Evolutionary conservation across 2,888 invertebrate species (phyloP), one percentile per base, ranked within the genome.

Genomic region (Synergus gifuensis): DNA sequence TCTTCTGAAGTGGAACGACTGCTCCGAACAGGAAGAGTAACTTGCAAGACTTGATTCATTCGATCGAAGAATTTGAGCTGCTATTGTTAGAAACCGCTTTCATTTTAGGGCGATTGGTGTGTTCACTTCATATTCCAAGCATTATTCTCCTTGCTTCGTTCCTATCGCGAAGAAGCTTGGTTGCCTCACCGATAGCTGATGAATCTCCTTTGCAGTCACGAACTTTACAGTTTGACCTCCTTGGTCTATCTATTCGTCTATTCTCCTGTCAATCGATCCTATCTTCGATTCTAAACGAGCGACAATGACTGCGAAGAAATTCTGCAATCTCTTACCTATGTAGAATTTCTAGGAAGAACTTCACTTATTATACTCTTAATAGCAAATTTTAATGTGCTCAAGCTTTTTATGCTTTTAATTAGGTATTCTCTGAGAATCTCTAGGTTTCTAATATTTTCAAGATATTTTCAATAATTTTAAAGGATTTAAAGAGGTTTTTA

Each of bases 211-310:
- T 46, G n/a, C 44, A 18, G 28, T 46, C 46, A 69, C 22, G 44
- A 46, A 69, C 69, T 69, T 67, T 28, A 16, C 69, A 49, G 46
- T 46, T 67, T 67, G 67, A 46, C 67, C 67, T 67, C 46, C 22
- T 28, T 67, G 22, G 46, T 46, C 69, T 49, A 49, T 49, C 49
- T 69, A 18, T 28, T 69, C 46, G 36, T 49, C 69, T 69, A 22
- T 69, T 69, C 49, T 69, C 14, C 49, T 36, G 36, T 69, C 49
- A 46, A 36, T 69, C 69, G 69, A 46, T 69, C 14, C 22, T 12
- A 69, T 44, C 66, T 66, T 66, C n/a, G 11, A n/a, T 58, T 58
- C 42, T 8, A 11, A 42, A 28, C 28, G 16, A 46, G 22, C 46
- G 28, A 49, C 28, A 22, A 46, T 28, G 69, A 49, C 28, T 28